Percentiles rank a stretch among this genome's conserved stretches.
Conservation (phyloP, 2,888 invertebrate species). For the Yponomeuta plumbellus region DNA sequence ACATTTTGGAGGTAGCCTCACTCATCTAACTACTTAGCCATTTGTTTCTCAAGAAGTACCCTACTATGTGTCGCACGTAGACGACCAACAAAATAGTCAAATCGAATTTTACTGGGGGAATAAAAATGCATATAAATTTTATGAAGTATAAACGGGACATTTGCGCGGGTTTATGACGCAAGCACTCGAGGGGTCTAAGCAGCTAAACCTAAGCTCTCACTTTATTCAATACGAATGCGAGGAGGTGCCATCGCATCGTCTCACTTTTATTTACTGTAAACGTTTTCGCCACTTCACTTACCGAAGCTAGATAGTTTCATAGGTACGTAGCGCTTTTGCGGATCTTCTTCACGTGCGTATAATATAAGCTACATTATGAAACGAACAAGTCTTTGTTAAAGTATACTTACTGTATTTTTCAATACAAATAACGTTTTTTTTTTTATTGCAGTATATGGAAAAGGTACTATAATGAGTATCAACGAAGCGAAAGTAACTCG, state of each 20-base stretch:
- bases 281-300: not conserved
- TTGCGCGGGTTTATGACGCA: slow-evolving; percentile 61
- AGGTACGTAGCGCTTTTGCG: not conserved
- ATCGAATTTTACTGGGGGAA: slow-evolving; percentile 68
- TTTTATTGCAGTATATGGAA: too few species aligned
- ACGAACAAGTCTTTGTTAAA: too few species aligned
- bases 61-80: slow-evolving; percentile 26
- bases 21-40: too few species aligned
- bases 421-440: too few species aligned
- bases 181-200: slow-evolving; percentile 52
- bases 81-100: slow-evolving; percentile 57
- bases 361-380: too few species aligned
- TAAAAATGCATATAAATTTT: slow-evolving; percentile 74
- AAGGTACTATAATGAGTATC: too few species aligned
- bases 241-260: not conserved
- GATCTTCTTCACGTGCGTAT: too few species aligned
- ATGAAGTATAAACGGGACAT: slow-evolving; percentile 70
- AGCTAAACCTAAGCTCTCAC: slow-evolving; percentile 33
- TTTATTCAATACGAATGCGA: not conserved
- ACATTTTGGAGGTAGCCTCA: too few species aligned
- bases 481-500: too few species aligned
- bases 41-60: not conserved
- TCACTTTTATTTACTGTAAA: not conserved
- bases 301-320: not conserved
- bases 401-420: too few species aligned